Evolutionary conservation across 2,113 vertebrate genomes (phyloP), one percentile per base, ranked within the genome.

Genomic region (Maccullochella peelii): DNA sequence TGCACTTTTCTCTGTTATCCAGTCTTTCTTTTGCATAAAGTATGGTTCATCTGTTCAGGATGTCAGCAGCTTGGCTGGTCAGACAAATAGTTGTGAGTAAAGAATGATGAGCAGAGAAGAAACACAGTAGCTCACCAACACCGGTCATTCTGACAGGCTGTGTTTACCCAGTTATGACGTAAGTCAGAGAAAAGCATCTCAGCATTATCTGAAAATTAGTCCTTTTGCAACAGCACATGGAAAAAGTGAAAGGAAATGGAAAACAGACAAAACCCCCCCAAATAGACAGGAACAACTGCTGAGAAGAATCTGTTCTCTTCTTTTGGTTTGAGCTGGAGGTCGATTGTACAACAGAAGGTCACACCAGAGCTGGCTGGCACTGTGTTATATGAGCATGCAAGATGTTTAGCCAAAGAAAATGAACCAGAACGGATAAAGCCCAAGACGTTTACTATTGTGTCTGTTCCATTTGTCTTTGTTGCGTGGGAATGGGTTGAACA

Each of bases 71-170:
- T 82, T 63, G 59, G 58, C 73, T 38, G 44, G 14, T 23, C 54
- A 47, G 74, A 65, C 44, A 54, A 54, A 74, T 27, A 76, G 25
- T 25, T 61, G 49, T 68, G 44, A 79, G 80, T 58, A 82, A 42
- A 82, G 55, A 23, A 85, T 73, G 78, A 86, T 55, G 75, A 76
- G 67, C 77, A 65, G 71, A 72, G 38, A 68, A 74, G 73, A 73
- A 85, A 82, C 71, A 79, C 85, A 79, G 77, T 68, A 80, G 81
- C 81, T 72, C n/a, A 18, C 61, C 68, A 68, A 36, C 54, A 67
- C 77, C 38, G 21, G 42, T 57, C 74, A 73, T 66, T 84, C 72
- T 62, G 80, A 71, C 77, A 79, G 63, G 54, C 70, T 44, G 83
- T 74, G 61, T 79, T 85, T 76, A 84, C n/a, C 68, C 73, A 63